A percentile compares a stretch with the other conserved stretches of the same genome.
Evolutionary conservation across 2,797 vertebrate species (phyloP).

Genomic region (Huso huso): DNA sequence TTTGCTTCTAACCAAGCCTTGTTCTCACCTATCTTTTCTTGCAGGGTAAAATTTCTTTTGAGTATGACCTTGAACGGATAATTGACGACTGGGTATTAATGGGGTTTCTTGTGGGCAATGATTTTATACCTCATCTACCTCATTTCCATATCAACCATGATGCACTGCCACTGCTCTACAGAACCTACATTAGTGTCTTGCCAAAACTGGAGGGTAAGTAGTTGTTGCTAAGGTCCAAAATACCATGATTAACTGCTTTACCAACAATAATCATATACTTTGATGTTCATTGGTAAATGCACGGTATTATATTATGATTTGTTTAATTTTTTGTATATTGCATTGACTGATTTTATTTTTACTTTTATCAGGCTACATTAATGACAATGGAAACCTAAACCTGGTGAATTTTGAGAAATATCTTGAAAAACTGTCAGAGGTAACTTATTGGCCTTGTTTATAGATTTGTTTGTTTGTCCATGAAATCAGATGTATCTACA

Average conservation of each 20-base stretch:
- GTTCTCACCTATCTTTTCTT: not conserved
- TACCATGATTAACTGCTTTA: no score
- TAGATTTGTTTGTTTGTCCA: no score
- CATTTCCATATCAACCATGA: constrained; percentile 96
- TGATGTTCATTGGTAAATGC: not conserved
- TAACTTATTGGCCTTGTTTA: constrained; percentile 29
- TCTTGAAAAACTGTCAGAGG: constrained; percentile 84
- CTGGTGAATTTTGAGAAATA: constrained; percentile 90
- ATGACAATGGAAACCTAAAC: constrained; percentile 90
- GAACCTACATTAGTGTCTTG: constrained; percentile 83
- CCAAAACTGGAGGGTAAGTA: constrained; percentile 81
- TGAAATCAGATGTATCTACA: no score
- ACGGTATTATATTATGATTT: not conserved
- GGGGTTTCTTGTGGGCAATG: constrained; percentile 97
- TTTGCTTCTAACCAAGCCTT: not conserved
- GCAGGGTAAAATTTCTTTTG: constrained; percentile 75
- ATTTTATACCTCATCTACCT: constrained; percentile 98
- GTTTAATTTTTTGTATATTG: not conserved
- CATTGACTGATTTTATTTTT: constrained; percentile 15
- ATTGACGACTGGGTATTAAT: constrained; percentile 99
- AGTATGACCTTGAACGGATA: constrained; percentile 89
- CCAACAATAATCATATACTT: not conserved
- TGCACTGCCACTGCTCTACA: constrained; percentile 89
- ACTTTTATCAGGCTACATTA: constrained; percentile 78
- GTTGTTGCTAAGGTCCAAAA: not conserved